Conservation (phyloP, 1,140 invertebrate species). For the Nixonia krombeini region DNA sequence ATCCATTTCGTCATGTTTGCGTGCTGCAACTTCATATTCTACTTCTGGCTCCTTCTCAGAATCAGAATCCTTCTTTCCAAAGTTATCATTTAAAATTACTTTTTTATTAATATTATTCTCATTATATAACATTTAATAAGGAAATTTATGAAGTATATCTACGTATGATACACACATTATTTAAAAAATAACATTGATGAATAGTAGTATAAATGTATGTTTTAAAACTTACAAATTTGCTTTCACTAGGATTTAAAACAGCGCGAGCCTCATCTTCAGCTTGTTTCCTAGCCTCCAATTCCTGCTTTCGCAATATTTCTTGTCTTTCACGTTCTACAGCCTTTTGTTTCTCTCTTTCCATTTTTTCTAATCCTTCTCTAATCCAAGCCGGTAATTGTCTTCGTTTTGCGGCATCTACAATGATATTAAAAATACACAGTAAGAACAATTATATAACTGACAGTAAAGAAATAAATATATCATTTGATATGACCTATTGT, state of each 20-base stretch:
- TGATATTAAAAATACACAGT: too few relatives aligned
- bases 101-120: too few relatives aligned
- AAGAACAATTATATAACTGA: background rate
- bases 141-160: too few relatives aligned
- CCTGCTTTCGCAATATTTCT: constrained; percentile 76
- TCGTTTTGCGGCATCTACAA: constrained; percentile 88
- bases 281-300: constrained; percentile 75
- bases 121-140: too few relatives aligned
- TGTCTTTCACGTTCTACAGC: constrained; percentile 85
- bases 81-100: too few relatives aligned
- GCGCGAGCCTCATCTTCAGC: constrained; percentile 76
- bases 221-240: constrained; percentile 88
- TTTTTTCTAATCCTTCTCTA: constrained; percentile 95
- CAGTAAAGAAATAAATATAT: constrained; percentile 3
- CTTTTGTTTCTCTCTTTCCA: constrained; percentile 95
- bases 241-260: constrained; percentile 78
- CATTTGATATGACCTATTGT: constrained; percentile 65
- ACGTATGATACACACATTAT: too few relatives aligned
- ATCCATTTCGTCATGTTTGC: constrained; percentile 52
- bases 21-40: constrained; percentile 52
- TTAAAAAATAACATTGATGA: too few relatives aligned
- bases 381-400: constrained; percentile 96
- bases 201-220: too few relatives aligned
- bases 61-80: constrained; percentile 72
- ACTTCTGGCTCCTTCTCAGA: constrained; percentile 72